Base-by-base conservation (phyloP, 1,140 invertebrate species). In the Metopolophium dirhodum region DNA sequence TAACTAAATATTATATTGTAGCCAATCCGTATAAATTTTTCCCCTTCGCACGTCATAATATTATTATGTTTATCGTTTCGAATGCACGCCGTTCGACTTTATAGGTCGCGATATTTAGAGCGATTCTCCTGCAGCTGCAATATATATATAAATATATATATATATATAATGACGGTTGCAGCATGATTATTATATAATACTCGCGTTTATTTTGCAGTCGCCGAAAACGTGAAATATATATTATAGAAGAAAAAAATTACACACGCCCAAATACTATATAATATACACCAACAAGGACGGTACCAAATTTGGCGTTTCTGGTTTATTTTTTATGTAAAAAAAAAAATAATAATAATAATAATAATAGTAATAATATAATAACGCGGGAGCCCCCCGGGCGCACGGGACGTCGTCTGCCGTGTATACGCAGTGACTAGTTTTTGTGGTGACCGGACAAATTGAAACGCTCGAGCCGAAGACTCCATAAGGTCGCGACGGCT, bases 401-500 rank as follows among this genome's bases (percentile, higher is more conserved):
- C n/a, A 87, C 11, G 86, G 47, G 22, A 26, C n/a, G 87, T 57
- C 18, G 18, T n/a, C 23, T 41, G 18, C 26, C 3, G 26, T 37
- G 1, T 30, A 6, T 8, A 7, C 22, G 18, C 20, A 88, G 61
- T 11, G 68, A 92, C 91, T 91, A 91, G 91, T 92, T 92, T 91
- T 82, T 91, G 68, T 45, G 47, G 47, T 26, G 68, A 14, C 35
- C 91, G 41, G 68, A 86, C 91, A 93, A 93, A 93, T 93, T 93
- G 91, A 93, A 93, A 93, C 82, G 91, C 91, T 54, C 23, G 91
- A 93, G 91, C 35, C 77, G 18, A 93, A 86, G 91, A 93, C 91
- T 93, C 91, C 91, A 93, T 93, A 93, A 93, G 82, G 91, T 86
- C 82, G 51, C 89, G 89, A 90, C 54, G 89, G 54, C 23, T 41